Conservation (phyloP, 2,797 vertebrate species). For the Todus mexicanus region DNA sequence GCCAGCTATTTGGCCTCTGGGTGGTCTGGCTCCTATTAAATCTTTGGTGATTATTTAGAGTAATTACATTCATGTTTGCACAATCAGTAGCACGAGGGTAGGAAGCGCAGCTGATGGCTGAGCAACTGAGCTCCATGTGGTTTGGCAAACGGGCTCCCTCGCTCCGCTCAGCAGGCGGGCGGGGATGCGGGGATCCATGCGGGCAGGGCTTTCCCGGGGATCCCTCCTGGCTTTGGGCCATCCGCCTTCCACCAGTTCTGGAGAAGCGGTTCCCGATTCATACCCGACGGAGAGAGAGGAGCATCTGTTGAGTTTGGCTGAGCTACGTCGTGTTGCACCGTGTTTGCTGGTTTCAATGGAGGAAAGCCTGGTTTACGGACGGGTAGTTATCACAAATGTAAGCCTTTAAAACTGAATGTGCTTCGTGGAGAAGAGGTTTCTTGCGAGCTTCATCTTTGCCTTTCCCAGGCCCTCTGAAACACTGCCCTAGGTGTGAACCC, state of each 20-base stretch:
- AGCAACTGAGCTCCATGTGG: conserved; percentile 24
- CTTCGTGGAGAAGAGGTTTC: not conserved
- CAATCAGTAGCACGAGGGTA: conserved; percentile 64
- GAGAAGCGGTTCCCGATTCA: not conserved
- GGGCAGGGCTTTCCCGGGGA: conserved; percentile 20
- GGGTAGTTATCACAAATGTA: not conserved
- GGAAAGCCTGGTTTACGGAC: rapidly evolving
- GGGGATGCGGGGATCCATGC: not conserved
- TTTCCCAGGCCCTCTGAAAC: conserved; percentile 11
- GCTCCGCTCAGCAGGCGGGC: not conserved
- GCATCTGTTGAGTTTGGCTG: not conserved
- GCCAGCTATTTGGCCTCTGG: conserved; percentile 60
- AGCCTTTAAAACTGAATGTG: not conserved
- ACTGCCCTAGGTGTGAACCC: conserved; percentile 25
- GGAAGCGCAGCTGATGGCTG: conserved; percentile 58
- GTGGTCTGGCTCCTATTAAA: conserved; percentile 68
- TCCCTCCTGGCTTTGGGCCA: not conserved
- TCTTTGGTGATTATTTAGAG: conserved; percentile 65
- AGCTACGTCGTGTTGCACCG: rapidly evolving
- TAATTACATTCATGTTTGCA: conserved; percentile 70
- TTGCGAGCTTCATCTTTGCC: not conserved
- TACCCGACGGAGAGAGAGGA: not conserved
- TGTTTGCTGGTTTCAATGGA: not conserved
- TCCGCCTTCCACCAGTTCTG: not conserved
- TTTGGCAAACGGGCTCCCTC: conserved; percentile 31